Evolutionary conservation across 2,888 invertebrate genomes (phyloP).

Genomic region (Fragum sueziense): DNA sequence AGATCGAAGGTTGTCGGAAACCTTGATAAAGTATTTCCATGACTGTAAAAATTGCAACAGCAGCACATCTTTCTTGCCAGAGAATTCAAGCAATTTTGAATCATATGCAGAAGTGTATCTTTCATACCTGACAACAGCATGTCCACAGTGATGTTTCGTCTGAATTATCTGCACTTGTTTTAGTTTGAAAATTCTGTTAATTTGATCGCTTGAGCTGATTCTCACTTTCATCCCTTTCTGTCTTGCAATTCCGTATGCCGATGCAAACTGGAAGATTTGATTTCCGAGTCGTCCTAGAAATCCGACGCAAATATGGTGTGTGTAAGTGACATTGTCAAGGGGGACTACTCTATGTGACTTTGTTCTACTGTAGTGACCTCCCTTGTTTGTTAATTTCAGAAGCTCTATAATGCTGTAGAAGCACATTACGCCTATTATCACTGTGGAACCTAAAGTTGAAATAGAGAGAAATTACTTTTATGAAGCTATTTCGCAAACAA

Average conservation of each 20-base stretch:
- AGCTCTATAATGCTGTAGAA: background rate
- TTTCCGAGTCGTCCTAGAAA: constrained; percentile 66
- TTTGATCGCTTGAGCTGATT: constrained; percentile 27
- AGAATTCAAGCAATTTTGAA: constrained; percentile 36
- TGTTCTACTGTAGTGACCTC: background rate
- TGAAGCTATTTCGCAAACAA: too few species aligned
- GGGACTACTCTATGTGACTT: background rate
- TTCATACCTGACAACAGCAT: constrained; percentile 36
- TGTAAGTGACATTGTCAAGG: constrained; percentile 15
- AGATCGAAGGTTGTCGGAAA: constrained; percentile 43
- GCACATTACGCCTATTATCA: background rate
- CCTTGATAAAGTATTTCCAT: constrained; percentile 62
- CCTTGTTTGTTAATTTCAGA: background rate
- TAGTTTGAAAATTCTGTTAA: constrained; percentile 47
- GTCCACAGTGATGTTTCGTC: constrained; percentile 40
- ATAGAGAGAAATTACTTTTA: too few species aligned
- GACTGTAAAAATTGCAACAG: constrained; percentile 60
- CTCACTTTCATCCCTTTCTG: constrained; percentile 45
- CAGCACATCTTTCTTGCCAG: constrained; percentile 10
- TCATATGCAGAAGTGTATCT: constrained; percentile 59
- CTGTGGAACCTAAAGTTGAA: background rate
- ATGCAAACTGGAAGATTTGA: constrained; percentile 66
- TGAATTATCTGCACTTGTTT: constrained; percentile 25
- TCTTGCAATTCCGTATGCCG: constrained; percentile 61
- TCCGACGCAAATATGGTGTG: constrained; percentile 22